Evolutionary conservation across 2,113 vertebrate genomes (phyloP).

Genomic region (Pangasianodon hypophthalmus): DNA sequence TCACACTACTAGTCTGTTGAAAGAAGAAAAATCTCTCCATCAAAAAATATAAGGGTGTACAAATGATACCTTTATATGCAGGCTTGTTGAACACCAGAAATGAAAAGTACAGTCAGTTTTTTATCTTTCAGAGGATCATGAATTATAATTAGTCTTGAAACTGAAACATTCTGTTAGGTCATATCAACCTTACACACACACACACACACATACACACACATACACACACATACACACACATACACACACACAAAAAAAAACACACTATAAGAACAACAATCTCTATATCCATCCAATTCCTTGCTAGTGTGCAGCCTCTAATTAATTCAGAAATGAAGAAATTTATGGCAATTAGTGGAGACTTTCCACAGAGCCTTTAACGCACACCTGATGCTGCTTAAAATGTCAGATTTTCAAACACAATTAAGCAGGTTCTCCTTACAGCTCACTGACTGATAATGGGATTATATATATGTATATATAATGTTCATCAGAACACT

Average conservation of each 20-base stretch:
- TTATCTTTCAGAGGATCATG: constrained; percentile 17
- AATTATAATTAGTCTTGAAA: constrained; percentile 52
- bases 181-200: constrained; percentile 27
- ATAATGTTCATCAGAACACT: background rate
- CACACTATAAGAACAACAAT: background rate
- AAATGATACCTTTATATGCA: background rate
- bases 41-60: background rate
- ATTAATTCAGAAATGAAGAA: constrained; percentile 39
- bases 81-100: background rate
- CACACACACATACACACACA: background rate
- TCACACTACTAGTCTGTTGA: background rate
- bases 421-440: constrained; percentile 34
- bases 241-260: background rate
- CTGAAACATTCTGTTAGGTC: constrained; percentile 30
- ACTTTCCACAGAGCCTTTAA: constrained; percentile 48
- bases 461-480: background rate
- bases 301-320: constrained; percentile 14
- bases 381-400: constrained; percentile 55
- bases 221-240: background rate
- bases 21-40: background rate
- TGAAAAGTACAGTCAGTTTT: background rate
- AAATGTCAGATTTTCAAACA: constrained; percentile 52
- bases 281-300: background rate
- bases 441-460: background rate
- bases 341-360: constrained; percentile 61